Evolutionary conservation across 2,797 vertebrate species (phyloP).

Genomic region (Corythornis leucogaster): DNA sequence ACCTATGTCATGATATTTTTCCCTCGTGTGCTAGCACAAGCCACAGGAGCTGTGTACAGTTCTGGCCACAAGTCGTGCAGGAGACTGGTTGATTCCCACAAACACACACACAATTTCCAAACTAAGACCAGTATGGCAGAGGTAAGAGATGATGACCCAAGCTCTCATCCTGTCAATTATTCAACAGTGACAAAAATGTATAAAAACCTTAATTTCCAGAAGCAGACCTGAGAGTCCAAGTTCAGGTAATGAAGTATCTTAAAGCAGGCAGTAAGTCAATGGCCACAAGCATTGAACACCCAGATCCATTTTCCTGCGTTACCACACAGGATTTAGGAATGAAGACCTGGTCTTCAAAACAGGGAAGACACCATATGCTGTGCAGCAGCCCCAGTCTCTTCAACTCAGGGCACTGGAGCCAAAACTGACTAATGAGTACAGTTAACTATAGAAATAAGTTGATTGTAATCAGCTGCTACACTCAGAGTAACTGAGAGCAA

Average conservation of each 20-base stretch:
- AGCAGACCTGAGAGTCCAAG: not conserved
- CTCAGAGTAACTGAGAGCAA: not conserved
- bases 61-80: not conserved
- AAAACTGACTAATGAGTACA: not conserved
- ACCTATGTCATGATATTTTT: fast-evolving
- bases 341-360: not conserved
- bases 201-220: not conserved
- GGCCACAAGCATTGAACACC: fast-evolving
- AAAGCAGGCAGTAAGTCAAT: not conserved
- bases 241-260: not conserved
- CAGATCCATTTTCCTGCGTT: not conserved
- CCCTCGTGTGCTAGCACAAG: fast-evolving
- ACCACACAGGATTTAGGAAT: not conserved
- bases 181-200: not conserved
- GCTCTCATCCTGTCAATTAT: not conserved
- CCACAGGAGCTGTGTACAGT: not conserved
- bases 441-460: not conserved
- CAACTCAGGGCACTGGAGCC: not conserved
- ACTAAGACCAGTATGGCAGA: not conserved
- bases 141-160: not conserved
- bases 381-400: not conserved
- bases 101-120: not conserved
- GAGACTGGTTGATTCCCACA: not conserved
- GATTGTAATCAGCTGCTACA: not conserved
- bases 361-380: not conserved